Conservation (phyloP, 2,888 invertebrate species). For the Thumatha senex region DNA sequence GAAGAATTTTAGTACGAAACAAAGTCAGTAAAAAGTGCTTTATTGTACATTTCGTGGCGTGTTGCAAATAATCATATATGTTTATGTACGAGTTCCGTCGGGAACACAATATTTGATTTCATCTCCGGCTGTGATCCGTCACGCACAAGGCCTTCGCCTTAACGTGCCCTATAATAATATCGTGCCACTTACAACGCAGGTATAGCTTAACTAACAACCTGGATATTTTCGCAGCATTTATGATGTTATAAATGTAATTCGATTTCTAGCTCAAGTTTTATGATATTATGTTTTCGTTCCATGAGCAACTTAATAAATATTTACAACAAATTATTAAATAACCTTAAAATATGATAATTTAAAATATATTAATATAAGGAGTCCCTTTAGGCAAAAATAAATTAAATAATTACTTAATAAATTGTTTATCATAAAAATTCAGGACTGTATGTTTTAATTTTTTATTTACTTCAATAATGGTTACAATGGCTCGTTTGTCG, state of each 20-base stretch:
- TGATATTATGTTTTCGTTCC: background rate
- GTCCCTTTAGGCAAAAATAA: too few relatives aligned
- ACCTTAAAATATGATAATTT: too few relatives aligned
- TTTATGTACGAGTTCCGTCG: conserved; percentile 13
- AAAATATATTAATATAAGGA: too few relatives aligned
- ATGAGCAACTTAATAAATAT: too few relatives aligned
- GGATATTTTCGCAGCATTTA: conserved; percentile 30
- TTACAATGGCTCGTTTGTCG: too few relatives aligned
- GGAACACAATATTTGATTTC: conserved; percentile 63
- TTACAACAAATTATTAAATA: too few relatives aligned
- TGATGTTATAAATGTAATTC: conserved; percentile 25
- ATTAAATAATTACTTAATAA: too few relatives aligned
- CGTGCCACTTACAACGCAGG: conserved; percentile 3
- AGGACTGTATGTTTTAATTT: too few relatives aligned
- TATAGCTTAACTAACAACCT: conserved; percentile 1
- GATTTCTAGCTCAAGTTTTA: conserved; percentile 6
- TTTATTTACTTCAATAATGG: too few relatives aligned
- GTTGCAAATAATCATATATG: conserved; percentile 12
- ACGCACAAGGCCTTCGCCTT: conserved; percentile 46
- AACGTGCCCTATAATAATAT: conserved; percentile 41
- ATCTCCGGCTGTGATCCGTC: conserved; percentile 62
- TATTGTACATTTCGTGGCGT: conserved; percentile 10
- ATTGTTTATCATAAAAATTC: too few relatives aligned
- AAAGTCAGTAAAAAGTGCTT: conserved; percentile 36
- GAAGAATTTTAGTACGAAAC: conserved; percentile 55